A percentile compares a stretch with the other conserved stretches of the same genome.
phyloP scores from a whole-genome alignment of 2,888 invertebrate genomes.

The Elgonia sp. region DNA sequence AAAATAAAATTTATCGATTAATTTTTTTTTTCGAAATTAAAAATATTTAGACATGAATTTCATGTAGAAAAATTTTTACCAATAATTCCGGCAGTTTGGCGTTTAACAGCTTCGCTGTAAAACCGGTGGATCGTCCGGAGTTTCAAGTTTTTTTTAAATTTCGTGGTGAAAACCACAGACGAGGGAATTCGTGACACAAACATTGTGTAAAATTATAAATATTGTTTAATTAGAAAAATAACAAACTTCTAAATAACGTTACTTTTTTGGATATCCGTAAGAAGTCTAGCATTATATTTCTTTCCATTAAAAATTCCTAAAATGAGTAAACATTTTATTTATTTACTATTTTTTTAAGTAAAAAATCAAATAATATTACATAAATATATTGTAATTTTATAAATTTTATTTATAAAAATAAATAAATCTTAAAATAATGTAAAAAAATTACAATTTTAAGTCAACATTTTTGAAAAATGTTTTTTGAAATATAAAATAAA shows the following conservation, averaged over 20 bases:
- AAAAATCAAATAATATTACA: too few relatives aligned
- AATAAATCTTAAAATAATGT: too few relatives aligned
- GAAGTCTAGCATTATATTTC: constrained; percentile 4
- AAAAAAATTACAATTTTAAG: too few relatives aligned
- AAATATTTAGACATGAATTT: too few relatives aligned
- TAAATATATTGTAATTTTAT: too few relatives aligned
- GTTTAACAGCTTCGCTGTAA: constrained; percentile 55
- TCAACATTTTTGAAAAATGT: too few relatives aligned
- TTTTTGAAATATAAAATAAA: too few relatives aligned
- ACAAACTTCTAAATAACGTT: background rate
- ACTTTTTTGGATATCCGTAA: background rate
- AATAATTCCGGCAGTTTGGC: constrained; percentile 83
- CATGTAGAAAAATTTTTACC: constrained; percentile 77
- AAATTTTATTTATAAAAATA: too few relatives aligned
- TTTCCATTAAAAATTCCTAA: constrained; percentile 31
- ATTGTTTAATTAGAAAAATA: background rate
- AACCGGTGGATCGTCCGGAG: constrained; percentile 66
- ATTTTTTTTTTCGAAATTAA: too few relatives aligned
- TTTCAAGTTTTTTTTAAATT: constrained; percentile 44
- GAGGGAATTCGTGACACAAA: background rate
- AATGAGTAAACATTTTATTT: too few relatives aligned
- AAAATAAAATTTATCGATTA: constrained; percentile 5
- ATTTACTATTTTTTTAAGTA: too few relatives aligned
- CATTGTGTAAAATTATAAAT: constrained; percentile 2
- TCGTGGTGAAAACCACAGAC: constrained; percentile 5